These are phyloP conservation scores for Mycteria americana DNA, from an alignment of 2,797 vertebrate genomes.

Conservation along the genomic window DNA sequence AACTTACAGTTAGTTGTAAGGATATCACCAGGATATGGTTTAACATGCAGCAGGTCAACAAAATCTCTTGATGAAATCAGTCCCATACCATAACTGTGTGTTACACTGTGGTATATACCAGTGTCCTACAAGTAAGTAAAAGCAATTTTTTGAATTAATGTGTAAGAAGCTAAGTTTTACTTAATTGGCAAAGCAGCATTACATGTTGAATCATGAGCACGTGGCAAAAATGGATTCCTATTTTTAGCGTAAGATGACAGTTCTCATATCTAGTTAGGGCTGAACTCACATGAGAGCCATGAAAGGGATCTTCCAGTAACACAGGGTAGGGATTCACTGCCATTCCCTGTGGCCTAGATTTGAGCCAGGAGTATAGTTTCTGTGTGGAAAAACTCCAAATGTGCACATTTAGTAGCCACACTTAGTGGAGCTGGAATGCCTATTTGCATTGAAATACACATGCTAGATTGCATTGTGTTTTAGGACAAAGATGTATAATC, in stretches of 20 bases:
- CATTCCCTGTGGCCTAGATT: background rate
- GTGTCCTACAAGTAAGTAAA: constrained; percentile 64
- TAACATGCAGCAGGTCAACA: constrained; percentile 65
- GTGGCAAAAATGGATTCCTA: background rate
- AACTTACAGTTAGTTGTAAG: constrained; percentile 74
- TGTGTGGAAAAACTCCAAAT: background rate
- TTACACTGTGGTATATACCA: constrained; percentile 64
- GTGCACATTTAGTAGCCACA: background rate
- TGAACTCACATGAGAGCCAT: background rate
- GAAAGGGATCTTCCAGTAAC: background rate
- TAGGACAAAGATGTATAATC: background rate
- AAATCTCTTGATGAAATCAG: constrained; percentile 72
- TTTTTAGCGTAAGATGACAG: background rate
- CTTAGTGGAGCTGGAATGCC: background rate
- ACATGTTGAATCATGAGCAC: background rate
- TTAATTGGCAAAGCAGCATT: background rate
- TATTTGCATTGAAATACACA: background rate
- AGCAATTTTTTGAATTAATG: background rate
- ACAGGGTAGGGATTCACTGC: background rate
- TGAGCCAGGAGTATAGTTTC: background rate
- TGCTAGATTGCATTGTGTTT: background rate
- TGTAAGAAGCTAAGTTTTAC: background rate
- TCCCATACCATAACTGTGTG: constrained; percentile 73
- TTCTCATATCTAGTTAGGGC: too few relatives aligned
- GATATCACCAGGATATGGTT: constrained; percentile 51